Conservation (phyloP, 2,797 vertebrate species). For the Euphonia xanthogaster region DNA sequence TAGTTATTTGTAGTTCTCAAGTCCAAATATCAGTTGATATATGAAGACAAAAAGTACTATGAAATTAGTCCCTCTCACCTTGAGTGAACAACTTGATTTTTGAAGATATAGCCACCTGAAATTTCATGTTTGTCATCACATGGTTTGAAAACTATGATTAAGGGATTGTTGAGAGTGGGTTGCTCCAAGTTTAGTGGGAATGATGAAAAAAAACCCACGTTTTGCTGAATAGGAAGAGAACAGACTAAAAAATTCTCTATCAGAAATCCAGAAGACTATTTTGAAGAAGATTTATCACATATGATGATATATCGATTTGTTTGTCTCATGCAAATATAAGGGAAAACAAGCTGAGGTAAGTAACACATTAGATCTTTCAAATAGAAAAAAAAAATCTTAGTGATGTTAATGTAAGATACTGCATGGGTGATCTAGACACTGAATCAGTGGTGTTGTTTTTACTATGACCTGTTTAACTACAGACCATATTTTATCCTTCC, state of each 20-base stretch:
- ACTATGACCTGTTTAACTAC: not conserved
- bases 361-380: not conserved
- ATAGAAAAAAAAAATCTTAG: not conserved
- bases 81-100: not conserved
- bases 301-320: not conserved
- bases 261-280: not conserved
- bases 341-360: not conserved
- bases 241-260: not conserved
- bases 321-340: not conserved
- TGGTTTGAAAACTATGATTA: not conserved
- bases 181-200: not conserved
- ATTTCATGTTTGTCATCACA: not conserved
- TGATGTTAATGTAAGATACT: not conserved
- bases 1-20: not conserved
- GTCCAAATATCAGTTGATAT: not conserved
- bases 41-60: not conserved
- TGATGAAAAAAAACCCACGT: rapidly evolving
- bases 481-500: not conserved
- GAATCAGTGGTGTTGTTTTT: not conserved
- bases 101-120: not conserved
- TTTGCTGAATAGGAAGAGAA: not conserved
- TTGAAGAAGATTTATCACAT: not conserved
- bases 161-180: not conserved
- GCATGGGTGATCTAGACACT: not conserved
- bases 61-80: not conserved